Evolutionary conservation across 2,797 vertebrate species (phyloP), one percentile per base, ranked within the genome.

Genomic region (Argyrosomus regius): DNA sequence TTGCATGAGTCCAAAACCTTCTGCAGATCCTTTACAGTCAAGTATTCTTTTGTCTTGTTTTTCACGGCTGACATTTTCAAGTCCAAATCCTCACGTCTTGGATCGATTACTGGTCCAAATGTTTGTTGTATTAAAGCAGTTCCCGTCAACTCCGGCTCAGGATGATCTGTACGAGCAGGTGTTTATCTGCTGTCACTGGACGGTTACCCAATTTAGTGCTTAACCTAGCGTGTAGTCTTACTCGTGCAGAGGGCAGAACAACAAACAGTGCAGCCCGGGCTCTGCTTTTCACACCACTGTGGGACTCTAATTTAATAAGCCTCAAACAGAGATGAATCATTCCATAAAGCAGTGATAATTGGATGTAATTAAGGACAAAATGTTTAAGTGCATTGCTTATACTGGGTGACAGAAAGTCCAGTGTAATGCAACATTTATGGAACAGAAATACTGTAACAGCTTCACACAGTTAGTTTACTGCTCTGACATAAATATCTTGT

Each of bases 1-100:
- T 93, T 94, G 85, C 96, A 97, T 4, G 94, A 95, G 89, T 96
- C 95, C 94, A 95, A 88, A 92, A 96, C 88, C 86, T 82, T 95
- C 91, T 96, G 91, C 87, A 94, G 90, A 68, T 97, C 96, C 88
- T 94, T 95, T 77, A 97, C 93, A 58, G 93, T 92, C 13, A 93
- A 86, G 81, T 96, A 95, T 74, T 94, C 93, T 73, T 92, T 94
- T 68, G 72, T 92, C 65, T 94, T 92, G 52, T 81, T 84, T 75
- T 85, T 89, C 69, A 50, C 39, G 18, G 84, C 49, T 87, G 92
- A 86, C 95, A 95, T 95, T 90, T 88, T 91, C 35, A 65, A 72
- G 62, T 82, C 82, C 69, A 79, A 89, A 87, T 74, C 62, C 69
- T 53, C 2, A n/a, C 12, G 64, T 72, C 78, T 85, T 78, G 81